Evolutionary conservation across 1,140 invertebrate species (phyloP).

Genomic region (Drosophila simulans): DNA sequence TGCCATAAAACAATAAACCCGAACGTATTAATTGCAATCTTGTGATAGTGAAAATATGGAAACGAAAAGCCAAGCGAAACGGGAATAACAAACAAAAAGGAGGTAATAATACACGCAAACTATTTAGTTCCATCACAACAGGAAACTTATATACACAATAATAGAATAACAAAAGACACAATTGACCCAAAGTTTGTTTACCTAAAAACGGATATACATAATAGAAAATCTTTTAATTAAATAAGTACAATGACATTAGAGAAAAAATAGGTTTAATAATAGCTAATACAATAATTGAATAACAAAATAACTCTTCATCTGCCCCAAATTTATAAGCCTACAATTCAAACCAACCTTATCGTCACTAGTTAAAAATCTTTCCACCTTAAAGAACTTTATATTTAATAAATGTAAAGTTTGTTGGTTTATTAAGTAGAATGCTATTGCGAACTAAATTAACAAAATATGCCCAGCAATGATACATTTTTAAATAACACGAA

Average conservation of each 20-base stretch:
- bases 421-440: not conserved
- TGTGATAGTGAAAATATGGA: slow-evolving; percentile 34
- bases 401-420: not conserved
- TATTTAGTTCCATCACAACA: slow-evolving; percentile 9
- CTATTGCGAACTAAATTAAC: slow-evolving; percentile 11
- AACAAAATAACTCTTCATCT: no score
- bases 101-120: slow-evolving; percentile 28
- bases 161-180: not conserved
- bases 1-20: slow-evolving; percentile 38
- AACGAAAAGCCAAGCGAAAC: slow-evolving; percentile 6
- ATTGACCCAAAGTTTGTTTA: not conserved
- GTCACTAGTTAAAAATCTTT: no score
- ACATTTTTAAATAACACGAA: slow-evolving; percentile 16
- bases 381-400: not conserved
- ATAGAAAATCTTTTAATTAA: not conserved
- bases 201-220: not conserved
- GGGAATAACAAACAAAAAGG: slow-evolving; percentile 28
- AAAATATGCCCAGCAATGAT: slow-evolving; percentile 7
- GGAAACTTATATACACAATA: not conserved
- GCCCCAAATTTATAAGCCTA: no score
- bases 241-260: no score
- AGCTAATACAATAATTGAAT: no score
- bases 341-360: no score
- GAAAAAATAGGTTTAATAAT: no score
- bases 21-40: slow-evolving; percentile 49